Evolutionary conservation across 2,113 vertebrate genomes (phyloP).

Genomic region (Monopterus albus): DNA sequence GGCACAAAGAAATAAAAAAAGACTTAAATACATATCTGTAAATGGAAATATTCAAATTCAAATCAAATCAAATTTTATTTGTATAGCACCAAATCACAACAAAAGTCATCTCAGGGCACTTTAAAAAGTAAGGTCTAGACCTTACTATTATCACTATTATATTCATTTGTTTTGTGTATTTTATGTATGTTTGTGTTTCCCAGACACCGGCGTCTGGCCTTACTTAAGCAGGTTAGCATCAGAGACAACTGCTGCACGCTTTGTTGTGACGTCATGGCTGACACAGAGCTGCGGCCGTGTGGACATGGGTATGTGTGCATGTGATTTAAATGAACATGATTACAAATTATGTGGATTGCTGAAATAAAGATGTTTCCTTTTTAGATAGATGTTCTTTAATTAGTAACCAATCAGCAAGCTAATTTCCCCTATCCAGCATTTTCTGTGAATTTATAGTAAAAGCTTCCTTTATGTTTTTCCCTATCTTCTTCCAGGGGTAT

Average conservation of each 20-base stretch:
- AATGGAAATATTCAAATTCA: background rate
- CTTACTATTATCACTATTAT: too few species aligned
- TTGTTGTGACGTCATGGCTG: conserved; percentile 96
- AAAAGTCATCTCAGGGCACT: too few species aligned
- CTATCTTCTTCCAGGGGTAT: conserved; percentile 86
- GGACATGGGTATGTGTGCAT: conserved; percentile 89
- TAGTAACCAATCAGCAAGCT: too few species aligned
- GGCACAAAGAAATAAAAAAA: background rate
- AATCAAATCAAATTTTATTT: too few species aligned
- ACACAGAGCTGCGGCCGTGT: conserved; percentile 96
- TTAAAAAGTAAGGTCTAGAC: too few species aligned
- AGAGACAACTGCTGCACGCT: conserved; percentile 98
- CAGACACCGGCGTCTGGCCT: conserved; percentile 94
- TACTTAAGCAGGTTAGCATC: conserved; percentile 98
- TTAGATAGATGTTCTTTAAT: too few species aligned
- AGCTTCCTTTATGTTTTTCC: background rate
- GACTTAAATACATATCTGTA: background rate
- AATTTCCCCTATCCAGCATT: background rate
- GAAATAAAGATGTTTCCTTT: background rate
- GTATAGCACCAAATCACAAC: too few species aligned
- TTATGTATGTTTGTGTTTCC: conserved; percentile 16
- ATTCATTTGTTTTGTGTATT: background rate
- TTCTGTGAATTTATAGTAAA: background rate
- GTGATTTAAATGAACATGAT: background rate
- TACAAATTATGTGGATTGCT: background rate